phyloP scores from a whole-genome alignment of 1,140 invertebrate genomes.

The Caerostris darwini region DNA sequence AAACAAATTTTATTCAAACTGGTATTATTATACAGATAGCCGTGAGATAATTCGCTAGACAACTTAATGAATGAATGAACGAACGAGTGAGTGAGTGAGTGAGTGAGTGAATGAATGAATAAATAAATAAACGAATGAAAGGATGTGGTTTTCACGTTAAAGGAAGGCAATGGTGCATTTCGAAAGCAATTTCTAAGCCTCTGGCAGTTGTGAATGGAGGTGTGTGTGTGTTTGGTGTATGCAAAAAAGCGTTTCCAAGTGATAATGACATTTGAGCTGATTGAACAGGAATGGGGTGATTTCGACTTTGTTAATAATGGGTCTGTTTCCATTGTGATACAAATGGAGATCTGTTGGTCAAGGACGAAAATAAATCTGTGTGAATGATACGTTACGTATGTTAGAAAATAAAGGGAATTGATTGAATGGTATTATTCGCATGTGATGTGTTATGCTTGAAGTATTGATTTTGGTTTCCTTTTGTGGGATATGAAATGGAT shows the following conservation, averaged over 20 bases:
- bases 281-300: not conserved
- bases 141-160: slow-evolving; percentile 18
- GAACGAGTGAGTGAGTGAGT: too few relatives aligned
- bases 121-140: not conserved
- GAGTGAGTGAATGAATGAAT: not conserved
- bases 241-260: not conserved
- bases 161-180: not conserved
- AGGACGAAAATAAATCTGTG: not conserved
- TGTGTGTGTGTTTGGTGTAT: not conserved
- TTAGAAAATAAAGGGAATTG: too few relatives aligned
- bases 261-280: slow-evolving; percentile 23
- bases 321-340: not conserved
- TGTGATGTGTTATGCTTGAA: too few relatives aligned
- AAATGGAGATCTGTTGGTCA: not conserved
- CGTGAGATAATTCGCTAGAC: not conserved
- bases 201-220: slow-evolving; percentile 11
- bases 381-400: too few relatives aligned
- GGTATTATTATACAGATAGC: not conserved
- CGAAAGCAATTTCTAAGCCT: not conserved
- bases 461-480: too few relatives aligned
- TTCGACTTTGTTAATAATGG: slow-evolving; percentile 2
- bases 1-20: too few relatives aligned
- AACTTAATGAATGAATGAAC: not conserved
- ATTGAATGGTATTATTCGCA: too few relatives aligned
- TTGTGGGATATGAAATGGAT: too few relatives aligned